These are phyloP conservation scores for Cyclargus thomasi DNA, from an alignment of 1,140 invertebrate genomes.

Conservation along the genomic window DNA sequence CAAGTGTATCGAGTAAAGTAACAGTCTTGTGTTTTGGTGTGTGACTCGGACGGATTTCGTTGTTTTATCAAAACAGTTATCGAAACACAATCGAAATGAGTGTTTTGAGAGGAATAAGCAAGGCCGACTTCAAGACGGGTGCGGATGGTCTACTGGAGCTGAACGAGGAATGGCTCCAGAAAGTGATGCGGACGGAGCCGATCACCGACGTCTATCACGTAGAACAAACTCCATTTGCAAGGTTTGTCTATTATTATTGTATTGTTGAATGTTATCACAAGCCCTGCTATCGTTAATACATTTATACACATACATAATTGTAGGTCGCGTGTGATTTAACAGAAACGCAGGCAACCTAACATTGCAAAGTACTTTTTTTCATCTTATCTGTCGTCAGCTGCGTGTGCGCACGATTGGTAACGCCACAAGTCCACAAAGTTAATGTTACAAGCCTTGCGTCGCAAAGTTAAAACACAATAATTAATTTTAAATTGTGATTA, in stretches of 20 bases:
- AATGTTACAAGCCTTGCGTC: background rate
- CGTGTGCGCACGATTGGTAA: background rate
- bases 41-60: conserved; percentile 55
- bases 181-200: conserved; percentile 77
- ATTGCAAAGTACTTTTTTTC: background rate
- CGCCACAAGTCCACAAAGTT: background rate
- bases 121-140: conserved; percentile 70
- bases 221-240: conserved; percentile 82
- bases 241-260: conserved; percentile 57
- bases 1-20: conserved; percentile 68
- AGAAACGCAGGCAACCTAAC: background rate
- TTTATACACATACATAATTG: background rate
- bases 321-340: background rate
- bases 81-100: conserved; percentile 74
- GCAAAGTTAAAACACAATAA: background rate
- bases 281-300: background rate
- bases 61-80: conserved; percentile 54
- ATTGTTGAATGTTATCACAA: background rate
- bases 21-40: conserved; percentile 60
- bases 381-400: background rate
- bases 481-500: background rate
- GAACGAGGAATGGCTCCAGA: conserved; percentile 75
- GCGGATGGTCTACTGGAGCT: conserved; percentile 80
- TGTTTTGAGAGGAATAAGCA: conserved; percentile 69
- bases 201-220: conserved; percentile 81